phyloP scores from a whole-genome alignment of 2,113 vertebrate genomes.

The Corydoras sp. region DNA sequence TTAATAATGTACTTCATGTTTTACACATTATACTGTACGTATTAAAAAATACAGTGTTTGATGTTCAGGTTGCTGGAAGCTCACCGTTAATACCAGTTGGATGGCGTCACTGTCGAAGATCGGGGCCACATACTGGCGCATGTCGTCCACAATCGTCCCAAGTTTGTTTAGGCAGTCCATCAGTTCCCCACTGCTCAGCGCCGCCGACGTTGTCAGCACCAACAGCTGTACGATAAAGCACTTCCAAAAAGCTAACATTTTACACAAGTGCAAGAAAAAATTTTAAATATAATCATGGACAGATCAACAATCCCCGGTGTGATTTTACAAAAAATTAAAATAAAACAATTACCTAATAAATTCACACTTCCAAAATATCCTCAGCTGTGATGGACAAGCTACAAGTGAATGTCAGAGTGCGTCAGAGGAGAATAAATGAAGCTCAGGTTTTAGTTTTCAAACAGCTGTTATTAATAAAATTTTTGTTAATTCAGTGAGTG shows the following conservation, averaged over 20 bases:
- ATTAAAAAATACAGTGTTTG: not conserved
- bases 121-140: not conserved
- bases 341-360: conserved; percentile 10
- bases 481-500: not conserved
- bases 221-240: not conserved
- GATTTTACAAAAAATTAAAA: not conserved
- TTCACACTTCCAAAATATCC: conserved; percentile 57
- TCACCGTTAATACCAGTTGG: not conserved
- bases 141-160: not conserved
- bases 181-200: not conserved
- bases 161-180: not conserved
- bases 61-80: not conserved
- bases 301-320: not conserved
- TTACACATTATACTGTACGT: too few species aligned
- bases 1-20: too few species aligned
- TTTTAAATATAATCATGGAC: not conserved
- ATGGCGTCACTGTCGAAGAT: not conserved
- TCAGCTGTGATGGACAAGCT: conserved; percentile 30
- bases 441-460: not conserved
- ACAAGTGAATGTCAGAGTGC: not conserved
- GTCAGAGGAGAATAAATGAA: not conserved
- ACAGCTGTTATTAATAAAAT: not conserved
- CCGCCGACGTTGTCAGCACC: not conserved
- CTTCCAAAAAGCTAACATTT: not conserved
- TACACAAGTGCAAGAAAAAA: not conserved